These are phyloP conservation scores for Chromobotia macracanthus DNA, from an alignment of 2,797 vertebrate genomes.

Conservation along the genomic window DNA sequence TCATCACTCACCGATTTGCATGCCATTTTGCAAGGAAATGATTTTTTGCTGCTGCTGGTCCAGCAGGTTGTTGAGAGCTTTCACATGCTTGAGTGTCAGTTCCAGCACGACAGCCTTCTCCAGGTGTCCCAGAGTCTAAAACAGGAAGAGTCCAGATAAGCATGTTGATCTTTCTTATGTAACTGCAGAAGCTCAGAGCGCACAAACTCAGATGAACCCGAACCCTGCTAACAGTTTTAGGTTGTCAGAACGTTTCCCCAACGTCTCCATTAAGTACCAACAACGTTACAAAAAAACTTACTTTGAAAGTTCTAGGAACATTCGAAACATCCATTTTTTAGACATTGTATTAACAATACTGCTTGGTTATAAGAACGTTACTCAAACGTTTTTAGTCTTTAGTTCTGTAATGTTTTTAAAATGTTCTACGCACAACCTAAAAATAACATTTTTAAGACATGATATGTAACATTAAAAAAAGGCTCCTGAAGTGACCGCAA, in stretches of 20 bases:
- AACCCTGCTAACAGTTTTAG: no score
- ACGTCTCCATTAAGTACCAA: background rate
- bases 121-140: constrained; percentile 96
- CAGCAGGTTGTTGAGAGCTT: constrained; percentile 85
- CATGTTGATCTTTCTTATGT: constrained; percentile 82
- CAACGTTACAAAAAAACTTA: background rate
- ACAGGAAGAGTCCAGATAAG: constrained; percentile 80
- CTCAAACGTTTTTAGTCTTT: no score
- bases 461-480: no score
- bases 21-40: constrained; percentile 85
- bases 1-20: constrained; percentile 70
- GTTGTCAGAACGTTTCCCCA: no score
- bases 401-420: no score
- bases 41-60: constrained; percentile 98
- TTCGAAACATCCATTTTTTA: no score
- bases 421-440: no score
- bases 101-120: constrained; percentile 98
- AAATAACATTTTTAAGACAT: no score
- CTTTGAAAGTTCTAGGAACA: no score
- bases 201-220: constrained; percentile 53
- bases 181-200: constrained; percentile 70
- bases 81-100: constrained; percentile 96
- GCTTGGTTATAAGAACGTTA: no score
- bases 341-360: no score
- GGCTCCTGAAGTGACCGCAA: no score